Percentiles rank a stretch among this genome's conserved stretches.
phyloP scores from a whole-genome alignment of 2,888 invertebrate species.

The Pandemis cinnamomeana region DNA sequence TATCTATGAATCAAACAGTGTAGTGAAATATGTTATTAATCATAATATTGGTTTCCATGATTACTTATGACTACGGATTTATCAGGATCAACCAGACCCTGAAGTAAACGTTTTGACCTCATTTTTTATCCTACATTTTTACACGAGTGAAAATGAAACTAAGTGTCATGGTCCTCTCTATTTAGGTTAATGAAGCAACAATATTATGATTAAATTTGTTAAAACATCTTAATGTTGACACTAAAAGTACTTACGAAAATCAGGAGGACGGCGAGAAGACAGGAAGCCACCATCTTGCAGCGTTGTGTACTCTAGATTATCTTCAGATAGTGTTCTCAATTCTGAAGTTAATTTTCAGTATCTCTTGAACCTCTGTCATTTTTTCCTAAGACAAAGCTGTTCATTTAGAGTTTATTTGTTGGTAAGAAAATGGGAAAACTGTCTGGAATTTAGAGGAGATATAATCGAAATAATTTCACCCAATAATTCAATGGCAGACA shows the following conservation, averaged over 20 bases:
- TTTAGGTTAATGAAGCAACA: conserved; percentile 28
- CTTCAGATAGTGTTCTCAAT: conserved; percentile 54
- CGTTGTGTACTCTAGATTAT: conserved; percentile 52
- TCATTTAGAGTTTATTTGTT: conserved; percentile 19
- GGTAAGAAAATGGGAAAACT: conserved; percentile 1
- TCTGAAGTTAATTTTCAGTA: conserved; percentile 52
- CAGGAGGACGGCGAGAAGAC: conserved; percentile 59
- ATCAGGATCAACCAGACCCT: too few species aligned
- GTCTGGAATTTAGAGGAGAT: neutral
- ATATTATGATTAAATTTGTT: conserved; percentile 15
- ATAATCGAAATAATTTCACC: conserved; percentile 18
- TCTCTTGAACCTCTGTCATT: conserved; percentile 45
- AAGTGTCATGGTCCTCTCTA: neutral
- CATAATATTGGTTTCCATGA: too few species aligned
- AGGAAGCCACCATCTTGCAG: conserved; percentile 60
- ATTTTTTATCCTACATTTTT: neutral
- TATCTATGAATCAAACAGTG: too few species aligned
- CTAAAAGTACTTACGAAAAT: conserved; percentile 62
- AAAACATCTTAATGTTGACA: conserved; percentile 23
- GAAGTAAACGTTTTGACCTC: too few species aligned
- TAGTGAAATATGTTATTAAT: too few species aligned
- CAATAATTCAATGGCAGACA: conserved; percentile 27
- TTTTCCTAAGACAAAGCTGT: conserved; percentile 12
- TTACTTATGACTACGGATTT: too few species aligned
- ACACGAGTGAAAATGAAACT: neutral